phyloP scores from a whole-genome alignment of 2,113 vertebrate species.

The Aix galericulata region DNA sequence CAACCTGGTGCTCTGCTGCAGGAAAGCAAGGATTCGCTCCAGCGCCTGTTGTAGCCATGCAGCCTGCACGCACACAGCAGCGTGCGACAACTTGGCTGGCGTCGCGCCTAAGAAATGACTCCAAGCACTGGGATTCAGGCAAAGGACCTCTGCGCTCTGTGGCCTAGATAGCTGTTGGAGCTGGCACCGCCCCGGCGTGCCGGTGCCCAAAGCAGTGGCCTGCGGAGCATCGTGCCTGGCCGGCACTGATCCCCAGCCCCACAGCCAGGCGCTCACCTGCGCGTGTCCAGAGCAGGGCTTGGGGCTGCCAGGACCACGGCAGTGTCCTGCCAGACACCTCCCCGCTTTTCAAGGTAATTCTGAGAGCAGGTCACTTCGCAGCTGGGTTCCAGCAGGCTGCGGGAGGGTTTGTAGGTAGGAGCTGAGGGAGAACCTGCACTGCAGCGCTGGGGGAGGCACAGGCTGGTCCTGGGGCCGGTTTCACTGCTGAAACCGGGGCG shows the following conservation, averaged over 20 bases:
- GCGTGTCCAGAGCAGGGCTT: not conserved
- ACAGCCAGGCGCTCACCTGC: not conserved
- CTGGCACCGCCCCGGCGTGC: not conserved
- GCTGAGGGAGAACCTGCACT: not conserved
- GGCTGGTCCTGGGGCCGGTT: not conserved
- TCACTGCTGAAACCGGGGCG: not conserved
- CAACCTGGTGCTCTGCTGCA: not conserved
- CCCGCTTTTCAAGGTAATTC: not conserved
- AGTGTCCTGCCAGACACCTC: not conserved
- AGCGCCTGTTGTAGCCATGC: not conserved
- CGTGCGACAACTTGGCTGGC: not conserved
- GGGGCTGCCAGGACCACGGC: not conserved
- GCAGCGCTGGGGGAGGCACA: not conserved
- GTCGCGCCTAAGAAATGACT: not conserved
- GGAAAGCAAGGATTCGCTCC: not conserved
- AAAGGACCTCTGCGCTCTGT: not conserved
- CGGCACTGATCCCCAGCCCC: not conserved
- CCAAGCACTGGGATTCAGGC: not conserved
- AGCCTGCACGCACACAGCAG: not conserved
- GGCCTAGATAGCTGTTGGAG: slow-evolving; percentile 13
- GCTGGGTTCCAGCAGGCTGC: not conserved
- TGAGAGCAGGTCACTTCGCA: not conserved
- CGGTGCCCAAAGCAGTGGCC: not conserved
- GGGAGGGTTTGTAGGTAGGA: not conserved
- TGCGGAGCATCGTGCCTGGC: not conserved